A percentile compares a stretch with the other conserved stretches of the same genome.
Evolutionary conservation across 2,113 vertebrate genomes (phyloP).

Genomic region (Ahaetulla prasina): DNA sequence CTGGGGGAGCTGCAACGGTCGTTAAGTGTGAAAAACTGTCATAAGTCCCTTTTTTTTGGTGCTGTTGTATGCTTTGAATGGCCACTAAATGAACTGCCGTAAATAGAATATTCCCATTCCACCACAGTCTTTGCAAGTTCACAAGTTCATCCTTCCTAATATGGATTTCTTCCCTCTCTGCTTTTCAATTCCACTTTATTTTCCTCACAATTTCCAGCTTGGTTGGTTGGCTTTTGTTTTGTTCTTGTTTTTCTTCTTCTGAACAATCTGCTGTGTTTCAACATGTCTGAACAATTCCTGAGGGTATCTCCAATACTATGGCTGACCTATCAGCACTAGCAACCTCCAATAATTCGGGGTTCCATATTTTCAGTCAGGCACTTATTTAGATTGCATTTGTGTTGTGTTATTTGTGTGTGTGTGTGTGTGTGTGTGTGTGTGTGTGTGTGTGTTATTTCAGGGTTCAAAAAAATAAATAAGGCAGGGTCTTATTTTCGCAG

Average conservation of each 20-base stretch:
- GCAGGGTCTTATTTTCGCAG: too few relatives aligned
- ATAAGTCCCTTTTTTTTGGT: too few relatives aligned
- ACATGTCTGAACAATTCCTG: background rate
- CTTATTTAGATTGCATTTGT: background rate
- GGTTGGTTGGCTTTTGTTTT: background rate
- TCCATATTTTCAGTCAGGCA: background rate
- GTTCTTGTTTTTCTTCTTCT: too few relatives aligned
- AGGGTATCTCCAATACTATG: background rate
- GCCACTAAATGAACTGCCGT: too few relatives aligned
- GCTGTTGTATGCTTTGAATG: too few relatives aligned
- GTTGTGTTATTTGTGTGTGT: background rate
- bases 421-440: too few relatives aligned
- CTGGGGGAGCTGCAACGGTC: too few relatives aligned
- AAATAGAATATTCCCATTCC: background rate
- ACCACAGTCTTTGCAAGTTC: background rate
- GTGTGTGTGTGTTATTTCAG: too few relatives aligned
- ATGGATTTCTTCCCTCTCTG: background rate
- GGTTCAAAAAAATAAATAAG: conserved; percentile 30
- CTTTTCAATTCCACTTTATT: background rate
- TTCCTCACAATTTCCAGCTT: background rate
- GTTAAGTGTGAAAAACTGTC: too few relatives aligned
- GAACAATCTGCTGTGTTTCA: background rate
- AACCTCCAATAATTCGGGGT: background rate
- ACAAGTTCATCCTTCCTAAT: background rate
- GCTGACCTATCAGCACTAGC: background rate